These are phyloP conservation scores for Chionis minor DNA, from an alignment of 2,113 vertebrate species.

Conservation along the genomic window DNA sequence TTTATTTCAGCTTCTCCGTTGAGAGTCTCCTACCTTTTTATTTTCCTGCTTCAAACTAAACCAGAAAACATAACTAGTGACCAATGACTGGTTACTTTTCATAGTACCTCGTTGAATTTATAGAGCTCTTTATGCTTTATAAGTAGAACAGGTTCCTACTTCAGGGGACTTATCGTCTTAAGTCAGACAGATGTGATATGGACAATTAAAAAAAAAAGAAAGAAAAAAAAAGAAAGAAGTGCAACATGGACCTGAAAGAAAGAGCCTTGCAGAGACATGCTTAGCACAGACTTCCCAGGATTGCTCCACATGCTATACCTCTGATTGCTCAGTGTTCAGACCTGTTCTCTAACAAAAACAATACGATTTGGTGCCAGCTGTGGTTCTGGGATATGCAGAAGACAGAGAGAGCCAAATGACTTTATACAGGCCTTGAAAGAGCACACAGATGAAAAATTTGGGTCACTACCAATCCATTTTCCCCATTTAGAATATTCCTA, in stretches of 20 bases:
- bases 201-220: neutral
- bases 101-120: neutral
- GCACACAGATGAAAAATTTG: neutral
- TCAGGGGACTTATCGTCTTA: neutral
- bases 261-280: slow-evolving; percentile 3
- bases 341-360: slow-evolving; percentile 1
- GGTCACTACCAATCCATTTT: neutral
- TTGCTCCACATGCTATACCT: neutral
- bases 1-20: neutral
- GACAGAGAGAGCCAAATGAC: neutral
- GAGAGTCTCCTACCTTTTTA: neutral
- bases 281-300: neutral
- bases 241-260: neutral
- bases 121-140: neutral
- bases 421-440: neutral
- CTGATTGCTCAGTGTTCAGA: slow-evolving; percentile 18
- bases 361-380: neutral
- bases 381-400: neutral
- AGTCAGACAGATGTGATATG: neutral
- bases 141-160: neutral
- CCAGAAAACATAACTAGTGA: accelerated
- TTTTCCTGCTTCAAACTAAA: neutral
- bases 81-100: neutral
- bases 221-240: neutral
- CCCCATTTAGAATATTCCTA: neutral